phyloP scores from a whole-genome alignment of 2,113 vertebrate species.

The Limanda limanda region DNA sequence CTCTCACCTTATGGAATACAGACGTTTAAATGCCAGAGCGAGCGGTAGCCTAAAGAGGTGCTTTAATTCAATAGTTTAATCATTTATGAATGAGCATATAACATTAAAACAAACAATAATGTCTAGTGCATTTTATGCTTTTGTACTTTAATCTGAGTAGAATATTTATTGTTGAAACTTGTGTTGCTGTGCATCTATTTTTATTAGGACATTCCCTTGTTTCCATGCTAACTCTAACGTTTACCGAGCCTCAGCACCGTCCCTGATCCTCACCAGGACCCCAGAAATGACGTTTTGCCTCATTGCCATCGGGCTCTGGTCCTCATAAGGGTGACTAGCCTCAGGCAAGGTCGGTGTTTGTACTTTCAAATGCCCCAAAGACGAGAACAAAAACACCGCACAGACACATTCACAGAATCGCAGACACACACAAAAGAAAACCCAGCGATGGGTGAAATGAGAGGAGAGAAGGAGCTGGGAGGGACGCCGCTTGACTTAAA shows the following conservation, averaged over 20 bases:
- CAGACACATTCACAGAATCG: conserved; percentile 4
- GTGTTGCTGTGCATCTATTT: neutral
- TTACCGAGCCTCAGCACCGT: neutral
- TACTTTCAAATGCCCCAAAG: neutral
- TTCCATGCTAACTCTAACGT: neutral
- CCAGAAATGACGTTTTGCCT: neutral
- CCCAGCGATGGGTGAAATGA: conserved; percentile 70
- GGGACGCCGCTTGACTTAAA: conserved; percentile 61
- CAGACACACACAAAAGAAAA: conserved; percentile 41
- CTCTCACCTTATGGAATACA: neutral
- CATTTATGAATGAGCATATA: too few relatives aligned
- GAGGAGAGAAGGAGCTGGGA: conserved; percentile 59
- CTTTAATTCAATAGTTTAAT: too few relatives aligned
- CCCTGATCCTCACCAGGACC: neutral
- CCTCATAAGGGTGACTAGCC: neutral
- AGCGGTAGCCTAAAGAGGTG: too few relatives aligned
- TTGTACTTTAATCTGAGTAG: too few relatives aligned
- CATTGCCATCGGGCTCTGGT: neutral
- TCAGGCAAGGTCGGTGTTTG: neutral
- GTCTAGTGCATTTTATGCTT: too few relatives aligned
- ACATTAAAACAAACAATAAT: too few relatives aligned
- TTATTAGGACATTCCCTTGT: neutral
- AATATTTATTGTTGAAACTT: too few relatives aligned
- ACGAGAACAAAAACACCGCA: neutral
- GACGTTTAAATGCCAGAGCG: neutral